Evolutionary conservation across 2,797 vertebrate genomes (phyloP).

Genomic region (Ctenochaetus hawaiiensis): DNA sequence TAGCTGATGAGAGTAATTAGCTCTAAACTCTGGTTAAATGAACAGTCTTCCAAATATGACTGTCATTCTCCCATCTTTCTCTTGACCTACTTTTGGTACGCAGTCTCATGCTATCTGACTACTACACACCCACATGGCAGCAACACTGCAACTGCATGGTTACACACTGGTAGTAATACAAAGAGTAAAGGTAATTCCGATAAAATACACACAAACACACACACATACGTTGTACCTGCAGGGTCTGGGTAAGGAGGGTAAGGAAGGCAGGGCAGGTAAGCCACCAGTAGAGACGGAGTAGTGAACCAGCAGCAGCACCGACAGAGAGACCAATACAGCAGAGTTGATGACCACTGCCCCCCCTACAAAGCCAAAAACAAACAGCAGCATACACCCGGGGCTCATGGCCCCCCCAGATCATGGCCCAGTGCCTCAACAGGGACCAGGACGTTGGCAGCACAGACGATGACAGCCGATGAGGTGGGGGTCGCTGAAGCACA

Average conservation of each 20-base stretch:
- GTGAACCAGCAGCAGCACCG: slow-evolving; percentile 98
- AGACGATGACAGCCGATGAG: slow-evolving; percentile 9
- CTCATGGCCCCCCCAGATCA: slow-evolving; percentile 93
- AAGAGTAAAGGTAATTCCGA: not conserved
- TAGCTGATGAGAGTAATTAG: not conserved
- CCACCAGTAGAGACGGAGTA: slow-evolving; percentile 94
- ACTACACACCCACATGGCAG: slow-evolving; percentile 61
- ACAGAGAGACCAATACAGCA: slow-evolving; percentile 96
- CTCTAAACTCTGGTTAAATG: not conserved
- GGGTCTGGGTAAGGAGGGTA: slow-evolving; percentile 92
- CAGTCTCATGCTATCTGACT: slow-evolving; percentile 45
- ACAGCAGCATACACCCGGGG: slow-evolving; percentile 98
- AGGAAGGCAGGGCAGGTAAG: slow-evolving; percentile 88
- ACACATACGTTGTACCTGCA: slow-evolving; percentile 88
- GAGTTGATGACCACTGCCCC: slow-evolving; percentile 99
- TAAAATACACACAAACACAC: not conserved
- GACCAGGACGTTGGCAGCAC: slow-evolving; percentile 40
- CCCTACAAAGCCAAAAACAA: slow-evolving; percentile 99
- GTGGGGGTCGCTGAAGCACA: slow-evolving; percentile 53
- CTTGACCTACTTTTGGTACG: slow-evolving; percentile 66
- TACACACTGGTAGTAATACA: slow-evolving; percentile 3
- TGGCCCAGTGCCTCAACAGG: slow-evolving; percentile 74
- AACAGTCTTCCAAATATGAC: slow-evolving; percentile 16
- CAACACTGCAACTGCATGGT: slow-evolving; percentile 25
- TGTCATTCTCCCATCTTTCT: slow-evolving; percentile 24